Base-by-base conservation (phyloP, 1,140 invertebrate genomes). In the Rhopalosiphum maidis region DNA sequence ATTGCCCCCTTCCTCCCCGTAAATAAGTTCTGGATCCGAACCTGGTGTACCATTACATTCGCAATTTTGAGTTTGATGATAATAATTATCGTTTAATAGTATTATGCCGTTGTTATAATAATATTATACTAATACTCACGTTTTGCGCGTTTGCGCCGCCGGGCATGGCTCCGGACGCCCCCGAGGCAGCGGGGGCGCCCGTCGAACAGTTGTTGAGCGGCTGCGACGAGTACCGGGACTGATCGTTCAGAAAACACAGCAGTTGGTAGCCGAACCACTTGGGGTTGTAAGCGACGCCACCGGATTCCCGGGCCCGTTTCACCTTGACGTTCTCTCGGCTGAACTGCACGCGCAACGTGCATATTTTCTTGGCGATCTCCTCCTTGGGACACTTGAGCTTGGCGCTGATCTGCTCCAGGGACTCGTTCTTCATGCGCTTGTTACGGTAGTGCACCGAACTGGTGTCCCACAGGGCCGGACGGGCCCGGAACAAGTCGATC, bases 301-400 rank as follows among this genome's bases (percentile, higher is more conserved):
- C 91, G 46, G 46, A 46, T 51, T 92, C 91, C 23, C 68, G n/a
- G 46, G 91, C 91, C 22, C 91, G 41, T 43, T 92, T 92, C 30
- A 92, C 91, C 23, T 92, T 92, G 43, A 92, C 91, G 46, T 92
- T 92, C 11, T 92, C 91, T 22, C 91, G 91, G 77, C 91, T 92
- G 46, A 92, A 92, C 77, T 92, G 91, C 22, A 92, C 91, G n/a
- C 91, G 68, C 30, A 92, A 82, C 46, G 91, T 92, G 48, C 91
- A 92, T n/a, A 92, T 92, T 77, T 92, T 92, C 68, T 92, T 92
- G 46, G 91, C 91, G 43, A 92, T 83, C 68, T 92, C 91, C n/a
- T 92, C 91, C 46, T 92, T 92, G 46, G 91, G 77, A 54, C 91
- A 92, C 46, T 54, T 83, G 77, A 92, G 91, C 23, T 85, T 83